Evolutionary conservation across 2,797 vertebrate genomes (phyloP).

Genomic region (Ceyx erithaca): DNA sequence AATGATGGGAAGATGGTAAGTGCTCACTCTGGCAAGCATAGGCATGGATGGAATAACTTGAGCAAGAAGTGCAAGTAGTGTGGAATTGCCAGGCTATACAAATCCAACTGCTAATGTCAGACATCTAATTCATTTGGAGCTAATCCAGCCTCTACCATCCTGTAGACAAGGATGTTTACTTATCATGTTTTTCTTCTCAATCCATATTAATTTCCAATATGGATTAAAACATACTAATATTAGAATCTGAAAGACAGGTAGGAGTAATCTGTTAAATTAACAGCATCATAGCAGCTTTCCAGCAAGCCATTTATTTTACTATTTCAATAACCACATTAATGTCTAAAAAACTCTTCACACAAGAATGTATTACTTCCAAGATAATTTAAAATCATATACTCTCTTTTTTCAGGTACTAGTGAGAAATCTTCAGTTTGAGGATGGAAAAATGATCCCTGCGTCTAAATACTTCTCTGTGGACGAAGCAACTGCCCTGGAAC

Average conservation of each 20-base stretch:
- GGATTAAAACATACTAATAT: neutral
- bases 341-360: neutral
- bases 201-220: neutral
- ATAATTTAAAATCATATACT: neutral
- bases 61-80: neutral
- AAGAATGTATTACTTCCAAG: neutral
- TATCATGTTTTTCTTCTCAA: neutral
- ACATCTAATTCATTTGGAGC: neutral
- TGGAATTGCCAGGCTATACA: neutral
- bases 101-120: neutral
- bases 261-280: neutral
- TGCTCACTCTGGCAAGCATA: neutral
- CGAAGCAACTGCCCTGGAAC: slow-evolving; percentile 84
- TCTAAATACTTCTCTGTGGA: slow-evolving; percentile 90
- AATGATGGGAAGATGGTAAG: slow-evolving; percentile 92
- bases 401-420: slow-evolving; percentile 85
- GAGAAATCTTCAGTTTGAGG: slow-evolving; percentile 93
- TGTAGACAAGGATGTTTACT: neutral
- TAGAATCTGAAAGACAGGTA: neutral
- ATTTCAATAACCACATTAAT: neutral
- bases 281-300: neutral
- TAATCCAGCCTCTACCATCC: neutral
- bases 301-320: neutral
- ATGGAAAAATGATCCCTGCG: slow-evolving; percentile 95
- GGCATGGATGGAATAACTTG: neutral